Evolutionary conservation across 2,888 invertebrate genomes (phyloP).

Genomic region (Rotaria macrura): DNA sequence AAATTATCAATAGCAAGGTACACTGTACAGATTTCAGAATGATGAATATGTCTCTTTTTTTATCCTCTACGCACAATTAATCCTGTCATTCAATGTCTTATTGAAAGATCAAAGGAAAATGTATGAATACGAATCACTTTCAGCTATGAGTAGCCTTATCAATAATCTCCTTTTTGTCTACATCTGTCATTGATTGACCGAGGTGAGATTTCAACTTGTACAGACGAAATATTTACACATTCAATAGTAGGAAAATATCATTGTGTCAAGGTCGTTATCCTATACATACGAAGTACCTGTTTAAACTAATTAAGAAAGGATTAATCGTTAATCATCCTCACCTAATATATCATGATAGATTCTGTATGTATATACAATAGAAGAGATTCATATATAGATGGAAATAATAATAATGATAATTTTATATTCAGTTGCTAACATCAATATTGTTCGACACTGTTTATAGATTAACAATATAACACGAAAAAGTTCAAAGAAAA

Average conservation of each 20-base stretch:
- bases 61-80: too few relatives aligned
- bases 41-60: too few relatives aligned
- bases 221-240: not conserved
- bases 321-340: not conserved
- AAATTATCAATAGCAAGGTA: too few relatives aligned
- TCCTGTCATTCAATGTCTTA: not conserved
- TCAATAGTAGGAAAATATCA: not conserved
- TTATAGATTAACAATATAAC: not conserved
- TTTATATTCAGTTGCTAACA: not conserved
- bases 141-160: not conserved
- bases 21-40: too few relatives aligned
- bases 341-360: not conserved
- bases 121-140: not conserved
- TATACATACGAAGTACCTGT: not conserved
- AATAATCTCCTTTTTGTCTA: not conserved
- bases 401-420: not conserved
- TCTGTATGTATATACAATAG: not conserved
- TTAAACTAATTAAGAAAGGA: not conserved
- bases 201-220: not conserved
- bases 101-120: not conserved
- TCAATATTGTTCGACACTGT: not conserved
- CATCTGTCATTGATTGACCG: not conserved
- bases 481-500: not conserved
- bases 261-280: not conserved
- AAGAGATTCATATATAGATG: not conserved